These are phyloP conservation scores for Danaus chrysippus DNA, from an alignment of 2,888 invertebrate species.

Conservation along the genomic window DNA sequence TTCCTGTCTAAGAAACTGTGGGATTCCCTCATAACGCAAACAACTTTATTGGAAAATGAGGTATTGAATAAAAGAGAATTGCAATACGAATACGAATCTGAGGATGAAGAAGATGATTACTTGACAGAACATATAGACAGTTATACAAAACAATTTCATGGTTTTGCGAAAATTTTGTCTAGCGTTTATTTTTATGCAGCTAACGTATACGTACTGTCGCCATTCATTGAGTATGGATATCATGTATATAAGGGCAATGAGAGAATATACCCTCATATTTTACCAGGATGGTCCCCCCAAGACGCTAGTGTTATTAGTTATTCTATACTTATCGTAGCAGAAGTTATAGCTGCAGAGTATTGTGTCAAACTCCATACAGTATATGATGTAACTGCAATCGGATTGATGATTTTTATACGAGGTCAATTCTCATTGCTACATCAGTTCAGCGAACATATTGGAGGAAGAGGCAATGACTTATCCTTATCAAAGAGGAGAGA, in stretches of 20 bases:
- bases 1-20: slow-evolving; percentile 39
- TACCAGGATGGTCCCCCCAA: slow-evolving; percentile 55
- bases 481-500: slow-evolving; percentile 42
- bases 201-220: slow-evolving; percentile 48
- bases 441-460: slow-evolving; percentile 48
- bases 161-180: slow-evolving; percentile 39
- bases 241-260: slow-evolving; percentile 31
- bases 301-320: slow-evolving; percentile 46
- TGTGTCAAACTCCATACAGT: slow-evolving; percentile 52
- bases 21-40: slow-evolving; percentile 43
- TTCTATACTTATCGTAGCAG: slow-evolving; percentile 41
- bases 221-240: slow-evolving; percentile 51
- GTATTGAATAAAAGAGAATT: slow-evolving; percentile 33
- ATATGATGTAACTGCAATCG: slow-evolving; percentile 54
- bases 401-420: slow-evolving; percentile 58
- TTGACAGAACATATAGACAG: slow-evolving; percentile 34
- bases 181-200: slow-evolving; percentile 50
- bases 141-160: slow-evolving; percentile 46
- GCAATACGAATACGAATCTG: slow-evolving; percentile 37
- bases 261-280: slow-evolving; percentile 48
- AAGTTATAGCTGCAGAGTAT: slow-evolving; percentile 48
- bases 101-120: slow-evolving; percentile 35
- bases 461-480: slow-evolving; percentile 43
- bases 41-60: slow-evolving; percentile 42
- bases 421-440: slow-evolving; percentile 54